Evolutionary conservation across 1,140 invertebrate species (phyloP).

Genomic region (Solenopsis invicta): DNA sequence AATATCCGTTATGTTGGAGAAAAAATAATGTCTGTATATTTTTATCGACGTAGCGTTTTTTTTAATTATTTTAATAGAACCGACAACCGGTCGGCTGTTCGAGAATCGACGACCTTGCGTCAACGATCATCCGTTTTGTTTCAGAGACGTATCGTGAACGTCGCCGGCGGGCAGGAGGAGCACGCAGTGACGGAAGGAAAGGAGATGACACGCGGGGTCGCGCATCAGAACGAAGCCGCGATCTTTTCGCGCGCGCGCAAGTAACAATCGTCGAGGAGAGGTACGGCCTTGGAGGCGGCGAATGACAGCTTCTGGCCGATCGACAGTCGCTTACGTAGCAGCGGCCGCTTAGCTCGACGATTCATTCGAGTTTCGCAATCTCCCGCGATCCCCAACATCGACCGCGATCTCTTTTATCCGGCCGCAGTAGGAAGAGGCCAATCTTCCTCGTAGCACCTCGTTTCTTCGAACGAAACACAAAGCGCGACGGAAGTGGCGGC

Average conservation of each 20-base stretch:
- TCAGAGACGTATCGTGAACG: conserved; percentile 26
- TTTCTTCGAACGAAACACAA: background rate
- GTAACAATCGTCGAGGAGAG: conserved; percentile 49
- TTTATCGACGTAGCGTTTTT: background rate
- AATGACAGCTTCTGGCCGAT: conserved; percentile 19
- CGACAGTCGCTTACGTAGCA: conserved; percentile 2
- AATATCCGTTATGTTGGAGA: background rate
- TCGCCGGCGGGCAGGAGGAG: conserved; percentile 33
- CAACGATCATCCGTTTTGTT: background rate
- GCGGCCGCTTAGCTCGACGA: conserved; percentile 20
- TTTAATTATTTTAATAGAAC: too few relatives aligned
- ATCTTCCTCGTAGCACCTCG: background rate
- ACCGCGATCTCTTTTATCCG: conserved; percentile 57
- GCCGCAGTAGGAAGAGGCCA: conserved; percentile 40
- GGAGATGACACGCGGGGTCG: conserved; percentile 35
- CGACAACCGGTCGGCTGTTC: too few relatives aligned
- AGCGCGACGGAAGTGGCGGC: background rate
- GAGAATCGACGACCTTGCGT: background rate
- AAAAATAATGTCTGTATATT: background rate
- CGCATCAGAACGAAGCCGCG: conserved; percentile 36
- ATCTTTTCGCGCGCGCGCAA: conserved; percentile 56
- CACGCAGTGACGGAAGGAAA: conserved; percentile 30
- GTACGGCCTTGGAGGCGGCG: conserved; percentile 60
- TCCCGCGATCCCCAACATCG: conserved; percentile 59
- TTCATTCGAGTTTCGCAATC: conserved; percentile 69